Conservation (phyloP, 2,797 vertebrate species). For the Chrosomus eos region DNA sequence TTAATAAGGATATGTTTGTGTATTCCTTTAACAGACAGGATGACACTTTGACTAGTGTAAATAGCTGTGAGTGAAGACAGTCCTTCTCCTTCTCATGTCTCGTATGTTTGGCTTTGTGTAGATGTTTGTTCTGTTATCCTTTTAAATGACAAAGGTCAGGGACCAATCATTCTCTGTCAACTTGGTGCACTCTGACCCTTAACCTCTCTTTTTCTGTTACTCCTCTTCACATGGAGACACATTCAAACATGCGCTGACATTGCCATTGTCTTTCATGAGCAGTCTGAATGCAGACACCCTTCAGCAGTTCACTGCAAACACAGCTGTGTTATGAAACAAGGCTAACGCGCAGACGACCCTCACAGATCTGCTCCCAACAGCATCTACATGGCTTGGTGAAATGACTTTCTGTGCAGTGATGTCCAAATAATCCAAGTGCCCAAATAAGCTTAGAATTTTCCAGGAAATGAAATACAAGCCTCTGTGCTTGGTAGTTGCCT, state of each 20-base stretch:
- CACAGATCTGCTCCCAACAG: conserved; percentile 6
- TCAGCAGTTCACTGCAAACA: conserved; percentile 29
- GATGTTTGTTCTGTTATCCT: conserved; percentile 16
- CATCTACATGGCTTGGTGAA: not conserved
- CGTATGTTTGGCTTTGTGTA: not conserved
- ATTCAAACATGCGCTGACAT: not conserved
- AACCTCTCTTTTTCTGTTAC: not conserved
- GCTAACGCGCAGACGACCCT: conserved; percentile 15
- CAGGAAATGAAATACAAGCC: conserved; percentile 21
- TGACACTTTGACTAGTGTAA: not conserved
- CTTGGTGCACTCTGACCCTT: not conserved
- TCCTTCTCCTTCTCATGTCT: conserved; percentile 11
- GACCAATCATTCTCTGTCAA: conserved; percentile 25
- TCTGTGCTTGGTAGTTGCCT: conserved; percentile 2
- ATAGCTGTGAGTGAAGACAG: conserved; percentile 10
- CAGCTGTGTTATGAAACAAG: conserved; percentile 35
- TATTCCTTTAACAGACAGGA: not conserved
- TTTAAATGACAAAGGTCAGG: conserved; percentile 19
- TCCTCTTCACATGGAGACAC: not conserved
- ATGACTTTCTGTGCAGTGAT: conserved; percentile 5
- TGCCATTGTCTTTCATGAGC: not conserved
- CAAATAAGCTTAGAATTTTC: not conserved
- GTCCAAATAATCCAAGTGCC: conserved; percentile 25
- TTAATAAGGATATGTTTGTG: conserved; percentile 10
- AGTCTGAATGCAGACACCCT: conserved; percentile 21